Evolutionary conservation across 2,888 invertebrate species (phyloP), one percentile per base, ranked within the genome.

Genomic region (Latheticus oryzae): DNA sequence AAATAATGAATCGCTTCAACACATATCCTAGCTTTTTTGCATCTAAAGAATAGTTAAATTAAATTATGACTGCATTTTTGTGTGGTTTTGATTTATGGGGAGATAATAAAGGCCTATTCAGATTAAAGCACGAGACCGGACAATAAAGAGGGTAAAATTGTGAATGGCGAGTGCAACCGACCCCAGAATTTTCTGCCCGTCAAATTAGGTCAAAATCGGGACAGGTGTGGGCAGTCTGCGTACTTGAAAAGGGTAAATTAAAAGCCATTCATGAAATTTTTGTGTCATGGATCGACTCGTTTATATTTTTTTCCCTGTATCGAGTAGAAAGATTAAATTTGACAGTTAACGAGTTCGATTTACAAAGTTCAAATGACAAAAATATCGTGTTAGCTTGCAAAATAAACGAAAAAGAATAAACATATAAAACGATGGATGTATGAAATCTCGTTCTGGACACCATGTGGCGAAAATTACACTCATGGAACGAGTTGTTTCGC

Each of bases 51-150:
- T 40, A 28, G 19, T 8, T 40, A 51, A 52, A 52, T 52, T 52
- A 42, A 52, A 52, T 52, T 52, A 52, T 33, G 42, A 30, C 52
- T 23, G 51, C 24, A 40, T 21, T 38, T 51, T 51, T 17, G 38
- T 50, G 24, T 30, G 38, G 38, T 28, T 42, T 42, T 52, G 52
- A 52, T 52, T 52, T 52, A 52, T 52, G 42, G 38, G 32, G 19
- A 40, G 52, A 42, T 52, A 52, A 52, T 52, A 52, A 52, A 42
- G 24, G 52, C 42, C 42, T 19, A 51, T 51, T 51, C 51, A 51
- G 38, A 38, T 51, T 38, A 40, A 5, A 11, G 13, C 37, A 40
- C 51, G 38, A 37, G 51, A 11, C 24, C 19, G 37, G 47, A 43
- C 42, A 28, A 43, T 43, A 11, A 47, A 11, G 45, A 19, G 42